These are phyloP conservation scores for Standfussiana lucernea DNA, from an alignment of 2,888 invertebrate genomes.

Conservation along the genomic window DNA sequence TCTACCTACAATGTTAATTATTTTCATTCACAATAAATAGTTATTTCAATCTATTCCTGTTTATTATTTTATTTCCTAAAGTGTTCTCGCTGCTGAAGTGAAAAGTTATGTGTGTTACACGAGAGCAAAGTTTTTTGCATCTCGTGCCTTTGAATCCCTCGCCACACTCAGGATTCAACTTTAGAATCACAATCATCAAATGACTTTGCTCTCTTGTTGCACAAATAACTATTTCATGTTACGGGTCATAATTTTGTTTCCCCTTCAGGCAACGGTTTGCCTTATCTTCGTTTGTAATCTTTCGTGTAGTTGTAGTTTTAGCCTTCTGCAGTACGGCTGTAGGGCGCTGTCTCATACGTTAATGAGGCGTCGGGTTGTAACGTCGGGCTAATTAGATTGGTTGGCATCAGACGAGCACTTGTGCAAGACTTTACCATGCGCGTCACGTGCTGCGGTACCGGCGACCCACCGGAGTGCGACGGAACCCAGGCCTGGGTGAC, in stretches of 20 bases:
- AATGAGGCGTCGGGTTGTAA: slow-evolving; percentile 58
- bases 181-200: too few relatives aligned
- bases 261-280: background rate
- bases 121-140: too few relatives aligned
- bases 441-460: slow-evolving; percentile 12
- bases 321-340: background rate
- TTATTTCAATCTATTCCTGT: too few relatives aligned
- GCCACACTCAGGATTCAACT: too few relatives aligned
- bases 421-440: background rate
- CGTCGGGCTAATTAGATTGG: slow-evolving; percentile 60
- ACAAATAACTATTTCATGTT: too few relatives aligned
- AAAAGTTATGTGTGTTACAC: too few relatives aligned
- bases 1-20: too few relatives aligned
- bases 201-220: too few relatives aligned
- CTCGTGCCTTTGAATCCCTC: too few relatives aligned
- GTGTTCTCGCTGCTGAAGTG: too few relatives aligned
- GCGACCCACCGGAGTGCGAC: background rate
- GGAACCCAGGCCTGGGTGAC: background rate
- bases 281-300: background rate
- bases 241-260: background rate
- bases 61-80: too few relatives aligned
- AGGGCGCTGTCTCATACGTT: slow-evolving; percentile 50
- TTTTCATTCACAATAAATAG: too few relatives aligned
- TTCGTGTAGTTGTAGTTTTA: background rate
- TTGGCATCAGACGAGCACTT: slow-evolving; percentile 11